A percentile compares a stretch with the other conserved stretches of the same genome.
These are phyloP conservation scores for Geococcyx californianus DNA, from an alignment of 2,113 vertebrate genomes.

Conservation along the genomic window DNA sequence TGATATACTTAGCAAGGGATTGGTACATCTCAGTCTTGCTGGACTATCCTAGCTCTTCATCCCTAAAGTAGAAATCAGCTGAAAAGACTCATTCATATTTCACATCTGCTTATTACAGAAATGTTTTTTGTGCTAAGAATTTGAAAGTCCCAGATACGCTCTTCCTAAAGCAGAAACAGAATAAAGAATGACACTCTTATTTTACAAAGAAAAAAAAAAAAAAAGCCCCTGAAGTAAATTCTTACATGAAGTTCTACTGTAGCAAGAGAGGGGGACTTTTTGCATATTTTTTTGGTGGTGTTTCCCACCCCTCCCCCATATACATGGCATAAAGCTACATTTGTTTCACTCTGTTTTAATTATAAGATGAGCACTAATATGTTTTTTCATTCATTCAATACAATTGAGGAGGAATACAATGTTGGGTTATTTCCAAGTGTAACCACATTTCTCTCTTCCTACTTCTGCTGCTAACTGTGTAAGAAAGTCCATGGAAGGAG, in stretches of 20 bases:
- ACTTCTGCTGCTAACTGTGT: not conserved
- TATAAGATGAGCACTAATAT: not conserved
- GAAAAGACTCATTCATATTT: constrained; percentile 21
- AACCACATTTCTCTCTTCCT: not conserved
- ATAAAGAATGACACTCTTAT: not conserved
- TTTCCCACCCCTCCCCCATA: not conserved
- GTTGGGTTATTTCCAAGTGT: not conserved
- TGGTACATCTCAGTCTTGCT: not conserved
- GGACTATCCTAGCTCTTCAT: constrained; percentile 16
- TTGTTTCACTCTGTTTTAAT: not conserved
- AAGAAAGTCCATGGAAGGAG: not conserved
- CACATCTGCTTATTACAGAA: not conserved
- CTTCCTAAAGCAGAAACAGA: not conserved
- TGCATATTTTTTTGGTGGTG: not conserved
- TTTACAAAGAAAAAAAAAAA: not conserved
- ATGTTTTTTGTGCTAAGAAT: not conserved
- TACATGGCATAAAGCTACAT: not conserved
- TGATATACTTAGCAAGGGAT: not conserved
- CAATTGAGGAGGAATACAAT: not conserved
- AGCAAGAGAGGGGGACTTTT: not conserved
- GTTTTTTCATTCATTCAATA: not conserved
- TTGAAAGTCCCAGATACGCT: not conserved
- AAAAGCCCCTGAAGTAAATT: rapidly evolving
- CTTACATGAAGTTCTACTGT: not conserved
- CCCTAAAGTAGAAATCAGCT: not conserved